Percentiles rank a stretch among this genome's conserved stretches.
These are phyloP conservation scores for Diceros bicornis DNA, from an alignment of 2,797 vertebrate genomes.

Conservation along the genomic window DNA sequence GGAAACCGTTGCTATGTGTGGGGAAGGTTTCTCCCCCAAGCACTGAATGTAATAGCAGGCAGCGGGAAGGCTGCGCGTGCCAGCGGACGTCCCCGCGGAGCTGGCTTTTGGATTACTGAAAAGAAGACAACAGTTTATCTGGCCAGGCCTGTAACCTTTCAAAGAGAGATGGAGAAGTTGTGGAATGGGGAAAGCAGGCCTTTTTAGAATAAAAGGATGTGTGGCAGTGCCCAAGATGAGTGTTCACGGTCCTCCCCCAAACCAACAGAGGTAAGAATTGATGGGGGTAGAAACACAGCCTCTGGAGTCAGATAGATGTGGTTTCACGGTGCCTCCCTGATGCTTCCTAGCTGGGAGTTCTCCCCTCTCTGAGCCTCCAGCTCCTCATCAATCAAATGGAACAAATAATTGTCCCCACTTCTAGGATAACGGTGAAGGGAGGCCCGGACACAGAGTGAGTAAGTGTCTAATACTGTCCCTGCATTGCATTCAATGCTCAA, in stretches of 20 bases:
- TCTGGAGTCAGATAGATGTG: accelerated
- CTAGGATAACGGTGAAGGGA: accelerated
- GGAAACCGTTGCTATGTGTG: not conserved
- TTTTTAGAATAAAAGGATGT: not conserved
- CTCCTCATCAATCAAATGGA: not conserved
- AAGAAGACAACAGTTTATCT: not conserved
- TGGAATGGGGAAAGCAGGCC: not conserved
- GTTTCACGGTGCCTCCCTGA: accelerated
- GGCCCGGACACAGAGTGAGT: accelerated
- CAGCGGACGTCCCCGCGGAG: not conserved
- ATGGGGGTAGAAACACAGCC: accelerated
- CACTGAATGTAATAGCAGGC: not conserved
- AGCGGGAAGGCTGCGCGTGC: not conserved
- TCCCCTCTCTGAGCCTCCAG: not conserved
- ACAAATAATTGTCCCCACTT: not conserved
- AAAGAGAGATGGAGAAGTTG: not conserved
- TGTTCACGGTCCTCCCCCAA: no score
- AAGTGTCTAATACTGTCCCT: not conserved
- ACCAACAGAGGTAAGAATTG: not conserved
- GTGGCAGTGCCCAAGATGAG: accelerated
- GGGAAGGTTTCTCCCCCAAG: constrained; percentile 30
- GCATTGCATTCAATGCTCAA: accelerated
- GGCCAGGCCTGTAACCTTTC: not conserved
- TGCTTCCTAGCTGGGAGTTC: not conserved
- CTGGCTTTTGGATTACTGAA: not conserved